These are phyloP conservation scores for Eucera pruinosa DNA, from an alignment of 2,888 invertebrate genomes.

Conservation along the genomic window DNA sequence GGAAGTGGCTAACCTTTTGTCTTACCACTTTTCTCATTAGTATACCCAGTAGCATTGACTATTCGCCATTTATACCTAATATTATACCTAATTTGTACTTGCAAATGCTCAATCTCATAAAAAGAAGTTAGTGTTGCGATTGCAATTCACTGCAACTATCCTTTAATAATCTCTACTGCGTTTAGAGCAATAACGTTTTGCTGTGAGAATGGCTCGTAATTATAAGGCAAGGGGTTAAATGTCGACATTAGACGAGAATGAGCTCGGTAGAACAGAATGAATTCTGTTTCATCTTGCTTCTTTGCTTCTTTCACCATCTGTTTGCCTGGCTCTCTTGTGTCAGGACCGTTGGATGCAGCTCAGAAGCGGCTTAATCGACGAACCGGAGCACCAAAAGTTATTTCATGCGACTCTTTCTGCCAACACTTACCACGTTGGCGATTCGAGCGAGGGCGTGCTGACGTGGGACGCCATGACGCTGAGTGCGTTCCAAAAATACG, in stretches of 20 bases:
- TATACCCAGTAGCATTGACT: too few species aligned
- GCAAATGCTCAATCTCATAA: too few species aligned
- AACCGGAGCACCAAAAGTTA: conserved; percentile 25
- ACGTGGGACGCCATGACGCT: conserved; percentile 77
- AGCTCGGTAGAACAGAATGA: background rate
- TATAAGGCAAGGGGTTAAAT: background rate
- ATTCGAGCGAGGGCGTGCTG: conserved; percentile 74
- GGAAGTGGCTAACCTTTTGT: too few species aligned
- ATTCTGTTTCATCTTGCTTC: background rate
- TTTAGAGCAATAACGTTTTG: too few species aligned
- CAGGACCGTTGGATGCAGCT: background rate
- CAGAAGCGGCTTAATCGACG: conserved; percentile 10
- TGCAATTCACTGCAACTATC: too few species aligned
- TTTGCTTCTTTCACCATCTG: background rate
- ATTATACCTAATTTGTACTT: too few species aligned
- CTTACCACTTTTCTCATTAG: too few species aligned
- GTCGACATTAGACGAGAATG: background rate
- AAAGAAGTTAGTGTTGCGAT: too few species aligned
- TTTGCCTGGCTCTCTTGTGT: background rate
- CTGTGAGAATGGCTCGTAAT: too few species aligned
- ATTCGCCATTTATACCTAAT: too few species aligned
- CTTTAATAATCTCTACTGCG: too few species aligned
- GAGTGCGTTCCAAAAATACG: conserved; percentile 81
- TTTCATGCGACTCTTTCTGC: conserved; percentile 63
- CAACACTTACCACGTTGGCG: conserved; percentile 48